A percentile compares a stretch with the other conserved stretches of the same genome.
phyloP scores from a whole-genome alignment of 2,113 vertebrate species.

The Fulmarus glacialis region DNA sequence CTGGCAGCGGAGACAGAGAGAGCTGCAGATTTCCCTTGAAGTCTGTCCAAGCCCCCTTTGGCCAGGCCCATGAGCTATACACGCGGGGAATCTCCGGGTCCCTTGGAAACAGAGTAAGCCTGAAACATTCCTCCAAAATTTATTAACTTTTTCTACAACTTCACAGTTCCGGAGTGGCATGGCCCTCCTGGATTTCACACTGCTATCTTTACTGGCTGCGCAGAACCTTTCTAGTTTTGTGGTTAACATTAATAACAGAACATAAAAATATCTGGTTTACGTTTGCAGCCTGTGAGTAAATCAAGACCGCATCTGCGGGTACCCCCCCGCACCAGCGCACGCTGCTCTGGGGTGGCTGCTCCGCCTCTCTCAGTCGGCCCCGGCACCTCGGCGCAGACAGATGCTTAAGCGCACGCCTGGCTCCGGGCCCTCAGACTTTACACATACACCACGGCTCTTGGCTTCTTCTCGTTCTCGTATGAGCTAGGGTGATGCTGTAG shows the following conservation, averaged over 20 bases:
- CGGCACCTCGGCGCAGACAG: background rate
- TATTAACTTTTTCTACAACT: constrained; percentile 32
- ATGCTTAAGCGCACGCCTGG: background rate
- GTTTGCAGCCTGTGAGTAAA: constrained; percentile 5
- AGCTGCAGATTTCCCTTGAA: constrained; percentile 61
- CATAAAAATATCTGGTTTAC: constrained; percentile 14
- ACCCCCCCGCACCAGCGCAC: background rate
- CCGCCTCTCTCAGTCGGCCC: background rate
- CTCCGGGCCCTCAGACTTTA: background rate
- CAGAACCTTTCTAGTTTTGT: background rate
- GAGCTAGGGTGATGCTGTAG: background rate
- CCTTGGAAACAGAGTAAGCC: constrained; percentile 2
- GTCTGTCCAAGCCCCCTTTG: constrained; percentile 39
- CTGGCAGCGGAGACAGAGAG: constrained; percentile 9
- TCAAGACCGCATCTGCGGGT: background rate
- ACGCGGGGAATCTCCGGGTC: background rate
- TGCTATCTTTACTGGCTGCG: constrained; percentile 2
- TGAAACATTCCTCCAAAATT: constrained; percentile 24
- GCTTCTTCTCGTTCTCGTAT: accelerated
- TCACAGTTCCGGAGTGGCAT: background rate
- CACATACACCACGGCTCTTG: accelerated
- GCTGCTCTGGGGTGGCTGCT: background rate
- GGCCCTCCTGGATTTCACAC: background rate
- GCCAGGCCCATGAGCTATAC: background rate
- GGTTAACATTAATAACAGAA: constrained; percentile 16